phyloP scores from a whole-genome alignment of 2,888 invertebrate genomes.

The Ochropleura leucogaster region DNA sequence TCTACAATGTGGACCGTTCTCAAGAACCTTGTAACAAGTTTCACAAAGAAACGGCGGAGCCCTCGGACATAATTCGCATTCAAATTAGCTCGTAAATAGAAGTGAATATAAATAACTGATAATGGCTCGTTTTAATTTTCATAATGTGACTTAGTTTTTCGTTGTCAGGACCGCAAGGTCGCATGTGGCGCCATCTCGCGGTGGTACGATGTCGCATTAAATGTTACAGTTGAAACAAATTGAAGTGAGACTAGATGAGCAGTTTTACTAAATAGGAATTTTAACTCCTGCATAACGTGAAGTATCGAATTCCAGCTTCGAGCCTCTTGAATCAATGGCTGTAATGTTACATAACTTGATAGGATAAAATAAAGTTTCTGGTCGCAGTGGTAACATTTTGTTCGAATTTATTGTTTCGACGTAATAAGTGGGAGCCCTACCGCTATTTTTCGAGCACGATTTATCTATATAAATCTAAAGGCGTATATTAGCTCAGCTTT shows the following conservation, averaged over 20 bases:
- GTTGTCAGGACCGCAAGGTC: slow-evolving; percentile 67
- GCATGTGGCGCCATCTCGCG: slow-evolving; percentile 68
- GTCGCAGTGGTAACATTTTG: slow-evolving; percentile 49
- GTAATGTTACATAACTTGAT: slow-evolving; percentile 49
- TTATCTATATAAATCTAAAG: slow-evolving; percentile 53
- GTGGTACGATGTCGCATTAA: slow-evolving; percentile 71
- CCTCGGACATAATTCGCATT: slow-evolving; percentile 44
- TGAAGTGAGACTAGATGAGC: slow-evolving; percentile 30
- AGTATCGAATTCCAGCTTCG: slow-evolving; percentile 28
- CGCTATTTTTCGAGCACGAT: slow-evolving; percentile 38
- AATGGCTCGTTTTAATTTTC: slow-evolving; percentile 66
- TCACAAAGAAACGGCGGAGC: slow-evolving; percentile 44
- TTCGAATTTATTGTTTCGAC: slow-evolving; percentile 50
- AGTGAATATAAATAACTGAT: slow-evolving; percentile 57
- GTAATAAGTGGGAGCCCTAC: slow-evolving; percentile 47
- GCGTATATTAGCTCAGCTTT: slow-evolving; percentile 41
- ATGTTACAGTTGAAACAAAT: slow-evolving; percentile 47
- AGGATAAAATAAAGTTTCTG: slow-evolving; percentile 42
- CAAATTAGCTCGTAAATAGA: slow-evolving; percentile 51
- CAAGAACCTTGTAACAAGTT: slow-evolving; percentile 59
- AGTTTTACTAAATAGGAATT: slow-evolving; percentile 47
- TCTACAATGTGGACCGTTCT: slow-evolving; percentile 32
- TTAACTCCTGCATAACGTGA: slow-evolving; percentile 34
- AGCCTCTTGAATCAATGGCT: slow-evolving; percentile 45
- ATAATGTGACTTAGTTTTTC: slow-evolving; percentile 68